Base-by-base conservation (phyloP, 2,888 invertebrate genomes). In the Tetramorium bicarinatum region DNA sequence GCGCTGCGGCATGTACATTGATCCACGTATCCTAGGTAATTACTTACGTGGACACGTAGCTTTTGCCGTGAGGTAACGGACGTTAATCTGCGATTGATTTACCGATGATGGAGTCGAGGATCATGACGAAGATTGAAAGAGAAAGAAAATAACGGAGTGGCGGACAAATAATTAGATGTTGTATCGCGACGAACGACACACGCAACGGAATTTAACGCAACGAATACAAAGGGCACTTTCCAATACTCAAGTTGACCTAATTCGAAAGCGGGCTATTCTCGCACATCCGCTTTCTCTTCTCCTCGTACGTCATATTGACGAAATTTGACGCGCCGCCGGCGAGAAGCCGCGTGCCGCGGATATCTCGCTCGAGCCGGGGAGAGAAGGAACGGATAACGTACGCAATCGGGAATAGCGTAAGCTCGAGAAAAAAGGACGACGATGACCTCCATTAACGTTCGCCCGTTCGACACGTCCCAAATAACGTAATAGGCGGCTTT, bases 401-500 rank as follows among this genome's bases (percentile, higher is more conserved):
- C 29, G 29, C n/a, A 34, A 66, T 56, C 56, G 44, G 29, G 25
- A 15, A 75, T 49, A 44, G 15, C 59, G 15, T 29, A 44, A 72
- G 38, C 25, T 18, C 21, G 56, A 29, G n/a, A 61, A 56, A 56
- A 56, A 41, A 41, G 11, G 15, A 38, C 21, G 25, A 54, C 29
- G 80, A 82, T 87, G 85, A 76, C 54, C 77, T 75, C 81, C 75
- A 84, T 83, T 86, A 85, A 44, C 79, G 44, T 59, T 64, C n/a
- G 11, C 21, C 41, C 59, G 54, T 62, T 44, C 41, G 71, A 71
- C 84, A 88, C 77, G 87, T 88, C 71, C 85, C 77, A 61, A 59
- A 90, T 88, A 89, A 87, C 90, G 90, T 88, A 88, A 89, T 81
- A 83, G 84, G 49, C 44, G 81, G 81, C 69, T 87, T 83, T 69